Percentiles rank a stretch among this genome's conserved stretches.
Evolutionary conservation across 2,888 invertebrate genomes (phyloP).

Genomic region (Liposcelis brunnea): DNA sequence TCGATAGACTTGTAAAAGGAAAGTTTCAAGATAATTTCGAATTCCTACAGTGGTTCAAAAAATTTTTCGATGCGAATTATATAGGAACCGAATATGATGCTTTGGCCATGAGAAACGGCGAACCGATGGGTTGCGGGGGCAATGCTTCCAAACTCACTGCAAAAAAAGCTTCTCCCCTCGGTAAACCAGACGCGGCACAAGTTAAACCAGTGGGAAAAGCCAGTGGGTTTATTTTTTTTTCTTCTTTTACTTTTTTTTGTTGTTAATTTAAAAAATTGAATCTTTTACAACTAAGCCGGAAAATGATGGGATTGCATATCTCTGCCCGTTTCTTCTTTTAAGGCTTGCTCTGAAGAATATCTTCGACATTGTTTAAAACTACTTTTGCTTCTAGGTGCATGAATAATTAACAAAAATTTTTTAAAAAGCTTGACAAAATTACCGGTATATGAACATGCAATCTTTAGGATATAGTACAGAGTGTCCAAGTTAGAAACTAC

Average conservation of each 20-base stretch:
- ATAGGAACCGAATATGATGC: conserved; percentile 89
- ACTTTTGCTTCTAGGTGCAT: too few relatives aligned
- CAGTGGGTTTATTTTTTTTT: conserved; percentile 37
- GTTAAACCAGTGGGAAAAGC: conserved; percentile 43
- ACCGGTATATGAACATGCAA: too few relatives aligned
- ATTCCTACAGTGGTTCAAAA: conserved; percentile 99
- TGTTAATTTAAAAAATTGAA: conserved; percentile 15
- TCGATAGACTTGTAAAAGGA: conserved; percentile 91
- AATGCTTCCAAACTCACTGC: conserved; percentile 33
- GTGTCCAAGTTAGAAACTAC: too few relatives aligned
- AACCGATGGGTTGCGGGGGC: conserved; percentile 65
- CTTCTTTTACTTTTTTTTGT: conserved; percentile 18
- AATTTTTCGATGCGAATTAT: conserved; percentile 98
- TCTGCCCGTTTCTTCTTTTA: too few relatives aligned
- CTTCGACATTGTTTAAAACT: too few relatives aligned
- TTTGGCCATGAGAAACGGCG: conserved; percentile 66
- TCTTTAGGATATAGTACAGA: too few relatives aligned
- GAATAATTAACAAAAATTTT: too few relatives aligned
- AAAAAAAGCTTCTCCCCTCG: conserved; percentile 11
- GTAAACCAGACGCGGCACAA: conserved; percentile 19
- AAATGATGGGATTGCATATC: too few relatives aligned
- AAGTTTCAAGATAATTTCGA: conserved; percentile 99
- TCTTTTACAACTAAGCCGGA: too few relatives aligned
- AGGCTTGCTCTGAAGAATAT: too few relatives aligned
- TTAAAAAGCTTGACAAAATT: too few relatives aligned